These are phyloP conservation scores for Muscicapa comitata DNA, from an alignment of 2,797 vertebrate genomes.

Conservation along the genomic window DNA sequence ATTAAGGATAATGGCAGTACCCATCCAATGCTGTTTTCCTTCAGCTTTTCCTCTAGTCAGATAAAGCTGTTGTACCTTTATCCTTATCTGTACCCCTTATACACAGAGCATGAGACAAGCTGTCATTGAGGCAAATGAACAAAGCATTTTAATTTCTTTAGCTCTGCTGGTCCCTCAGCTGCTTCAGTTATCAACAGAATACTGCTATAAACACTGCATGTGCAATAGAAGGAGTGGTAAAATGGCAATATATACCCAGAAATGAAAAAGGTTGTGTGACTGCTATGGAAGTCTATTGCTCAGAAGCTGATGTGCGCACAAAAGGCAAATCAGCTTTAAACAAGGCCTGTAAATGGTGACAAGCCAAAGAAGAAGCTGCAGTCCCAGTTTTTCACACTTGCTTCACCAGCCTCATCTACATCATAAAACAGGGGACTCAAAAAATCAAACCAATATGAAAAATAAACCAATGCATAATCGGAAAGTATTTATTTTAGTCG, in stretches of 20 bases:
- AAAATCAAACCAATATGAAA: background rate
- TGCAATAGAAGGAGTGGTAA: background rate
- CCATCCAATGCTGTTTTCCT: background rate
- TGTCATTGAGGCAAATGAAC: background rate
- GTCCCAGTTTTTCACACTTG: background rate
- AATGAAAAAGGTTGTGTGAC: background rate
- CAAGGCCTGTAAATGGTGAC: background rate
- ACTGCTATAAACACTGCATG: background rate
- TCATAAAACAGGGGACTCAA: background rate
- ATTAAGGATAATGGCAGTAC: background rate
- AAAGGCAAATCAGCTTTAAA: background rate
- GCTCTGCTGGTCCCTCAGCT: background rate
- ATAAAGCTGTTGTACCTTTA: conserved; percentile 15
- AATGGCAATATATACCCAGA: background rate
- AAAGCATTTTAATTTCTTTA: background rate
- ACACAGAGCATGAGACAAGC: background rate
- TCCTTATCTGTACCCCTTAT: background rate
- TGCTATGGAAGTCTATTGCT: background rate
- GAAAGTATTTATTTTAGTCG: background rate
- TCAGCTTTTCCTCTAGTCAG: background rate
- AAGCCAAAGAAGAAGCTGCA: background rate
- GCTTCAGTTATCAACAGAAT: background rate
- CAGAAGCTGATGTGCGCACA: background rate
- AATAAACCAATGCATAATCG: background rate
- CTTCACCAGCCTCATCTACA: background rate